Percentiles rank a stretch among this genome's conserved stretches.
Evolutionary conservation across 2,888 invertebrate species (phyloP).

Genomic region (Campoplex nolae): DNA sequence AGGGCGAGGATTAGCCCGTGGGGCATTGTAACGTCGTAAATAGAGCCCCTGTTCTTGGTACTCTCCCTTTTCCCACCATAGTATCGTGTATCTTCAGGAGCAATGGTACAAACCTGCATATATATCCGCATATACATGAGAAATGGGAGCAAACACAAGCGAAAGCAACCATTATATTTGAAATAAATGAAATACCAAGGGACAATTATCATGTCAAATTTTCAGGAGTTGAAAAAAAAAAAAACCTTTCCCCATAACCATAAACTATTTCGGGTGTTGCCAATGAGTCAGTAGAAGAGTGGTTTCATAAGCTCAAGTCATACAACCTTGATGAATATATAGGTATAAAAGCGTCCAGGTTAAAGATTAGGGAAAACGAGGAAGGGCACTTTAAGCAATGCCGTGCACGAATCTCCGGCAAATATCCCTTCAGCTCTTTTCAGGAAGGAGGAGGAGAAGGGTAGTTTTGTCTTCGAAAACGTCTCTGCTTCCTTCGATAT

Average conservation of each 20-base stretch:
- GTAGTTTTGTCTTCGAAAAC: conserved; percentile 57
- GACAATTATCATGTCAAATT: neutral
- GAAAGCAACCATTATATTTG: neutral
- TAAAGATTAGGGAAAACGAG: conserved; percentile 77
- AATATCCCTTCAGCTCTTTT: conserved; percentile 61
- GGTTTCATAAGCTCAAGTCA: conserved; percentile 30
- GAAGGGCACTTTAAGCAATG: conserved; percentile 77
- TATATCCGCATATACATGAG: neutral
- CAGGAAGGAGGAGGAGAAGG: neutral
- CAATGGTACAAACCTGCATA: conserved; percentile 22
- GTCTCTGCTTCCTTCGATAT: conserved; percentile 35
- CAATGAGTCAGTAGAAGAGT: neutral
- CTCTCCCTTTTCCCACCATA: conserved; percentile 69
- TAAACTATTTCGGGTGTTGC: neutral
- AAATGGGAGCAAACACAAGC: neutral
- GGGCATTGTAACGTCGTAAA: conserved; percentile 85
- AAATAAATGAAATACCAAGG: neutral
- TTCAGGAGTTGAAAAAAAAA: neutral
- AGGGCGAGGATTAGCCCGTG: conserved; percentile 81
- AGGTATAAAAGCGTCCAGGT: conserved; percentile 56
- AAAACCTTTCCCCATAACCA: neutral
- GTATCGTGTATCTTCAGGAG: conserved; percentile 51
- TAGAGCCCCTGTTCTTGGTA: conserved; percentile 76
- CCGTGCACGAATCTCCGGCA: conserved; percentile 64
- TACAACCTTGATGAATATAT: conserved; percentile 8